Evolutionary conservation across 2,888 invertebrate genomes (phyloP).

Genomic region (Blastobasis adustella): DNA sequence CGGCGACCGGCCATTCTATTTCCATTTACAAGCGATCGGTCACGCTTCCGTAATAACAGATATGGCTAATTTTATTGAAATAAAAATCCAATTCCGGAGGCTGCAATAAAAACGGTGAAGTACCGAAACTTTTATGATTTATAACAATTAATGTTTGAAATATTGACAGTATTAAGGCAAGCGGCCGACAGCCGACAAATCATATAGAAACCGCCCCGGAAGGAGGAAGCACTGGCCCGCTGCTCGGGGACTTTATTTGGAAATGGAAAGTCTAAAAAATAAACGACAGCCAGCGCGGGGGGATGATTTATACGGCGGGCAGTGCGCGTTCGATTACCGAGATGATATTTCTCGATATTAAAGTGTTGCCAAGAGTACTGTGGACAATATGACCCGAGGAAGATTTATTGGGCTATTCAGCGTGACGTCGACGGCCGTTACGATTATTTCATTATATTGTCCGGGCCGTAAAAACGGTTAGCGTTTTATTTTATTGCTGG

Average conservation of each 20-base stretch:
- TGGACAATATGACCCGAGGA: constrained; percentile 73
- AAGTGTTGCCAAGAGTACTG: constrained; percentile 71
- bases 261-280: constrained; percentile 75
- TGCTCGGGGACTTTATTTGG: constrained; percentile 72
- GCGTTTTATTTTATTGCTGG: constrained; percentile 70
- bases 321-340: constrained; percentile 67
- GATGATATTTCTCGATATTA: constrained; percentile 75
- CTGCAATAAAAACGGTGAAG: constrained; percentile 48
- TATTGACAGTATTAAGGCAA: constrained; percentile 74
- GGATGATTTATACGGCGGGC: constrained; percentile 65
- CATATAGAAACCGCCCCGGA: constrained; percentile 72
- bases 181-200: constrained; percentile 71
- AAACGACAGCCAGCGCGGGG: constrained; percentile 63
- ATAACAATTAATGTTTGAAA: constrained; percentile 75
- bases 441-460: constrained; percentile 74
- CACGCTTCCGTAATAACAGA: constrained; percentile 25
- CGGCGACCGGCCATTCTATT: constrained; percentile 36
- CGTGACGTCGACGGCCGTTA: constrained; percentile 68
- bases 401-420: constrained; percentile 71
- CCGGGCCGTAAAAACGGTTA: constrained; percentile 72
- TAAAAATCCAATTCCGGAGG: constrained; percentile 58
- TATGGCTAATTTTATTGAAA: constrained; percentile 47
- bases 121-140: constrained; percentile 63
- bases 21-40: constrained; percentile 25
- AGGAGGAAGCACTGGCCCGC: constrained; percentile 70